Evolutionary conservation across 1,140 invertebrate genomes (phyloP).

Genomic region (Telenomus remus): DNA sequence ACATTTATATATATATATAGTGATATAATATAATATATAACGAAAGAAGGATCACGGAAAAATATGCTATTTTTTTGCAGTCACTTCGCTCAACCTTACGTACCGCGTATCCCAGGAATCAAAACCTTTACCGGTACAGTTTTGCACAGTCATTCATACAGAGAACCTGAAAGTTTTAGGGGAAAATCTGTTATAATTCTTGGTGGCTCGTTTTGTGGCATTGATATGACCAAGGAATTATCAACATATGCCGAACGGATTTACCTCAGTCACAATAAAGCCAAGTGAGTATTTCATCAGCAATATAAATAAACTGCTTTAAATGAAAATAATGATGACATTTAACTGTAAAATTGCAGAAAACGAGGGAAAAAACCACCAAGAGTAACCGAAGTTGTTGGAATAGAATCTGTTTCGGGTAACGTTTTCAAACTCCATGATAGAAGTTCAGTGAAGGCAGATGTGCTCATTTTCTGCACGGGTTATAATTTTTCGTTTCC

Average conservation of each 20-base stretch:
- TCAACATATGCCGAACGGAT: constrained; percentile 72
- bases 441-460: constrained; percentile 38
- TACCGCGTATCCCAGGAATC: constrained; percentile 77
- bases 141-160: constrained; percentile 83
- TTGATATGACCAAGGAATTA: constrained; percentile 81
- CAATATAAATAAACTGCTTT: no score
- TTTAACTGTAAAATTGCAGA: no score
- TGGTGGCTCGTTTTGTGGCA: constrained; percentile 81
- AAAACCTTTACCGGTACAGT: constrained; percentile 77
- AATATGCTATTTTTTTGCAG: constrained; percentile 64
- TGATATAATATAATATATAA: no score
- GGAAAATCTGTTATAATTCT: constrained; percentile 80
- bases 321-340: no score
- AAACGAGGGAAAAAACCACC: constrained; percentile 48
- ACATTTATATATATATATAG: background rate
- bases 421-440: constrained; percentile 59
- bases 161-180: constrained; percentile 76
- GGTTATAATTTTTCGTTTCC: constrained; percentile 81
- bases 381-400: constrained; percentile 61
- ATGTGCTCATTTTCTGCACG: constrained; percentile 66
- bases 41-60: no score
- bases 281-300: no score
- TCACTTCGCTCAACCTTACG: constrained; percentile 80
- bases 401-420: constrained; percentile 56
- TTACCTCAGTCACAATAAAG: constrained; percentile 69